phyloP scores from a whole-genome alignment of 2,113 vertebrate species.

The Accipiter virgatus region DNA sequence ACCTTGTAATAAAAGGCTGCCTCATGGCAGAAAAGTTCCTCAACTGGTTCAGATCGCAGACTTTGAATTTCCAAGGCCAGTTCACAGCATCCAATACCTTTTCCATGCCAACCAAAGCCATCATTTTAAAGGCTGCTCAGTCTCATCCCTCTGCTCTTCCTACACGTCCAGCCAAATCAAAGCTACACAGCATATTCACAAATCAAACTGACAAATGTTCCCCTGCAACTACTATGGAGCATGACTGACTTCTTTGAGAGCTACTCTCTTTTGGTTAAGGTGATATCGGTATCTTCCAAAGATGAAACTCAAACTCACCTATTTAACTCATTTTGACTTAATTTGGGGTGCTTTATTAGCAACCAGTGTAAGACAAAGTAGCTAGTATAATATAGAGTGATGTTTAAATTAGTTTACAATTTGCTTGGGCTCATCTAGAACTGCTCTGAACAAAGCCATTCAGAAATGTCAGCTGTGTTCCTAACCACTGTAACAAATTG shows the following conservation, averaged over 20 bases:
- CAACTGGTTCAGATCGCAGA: background rate
- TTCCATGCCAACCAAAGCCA: background rate
- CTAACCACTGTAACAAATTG: conserved; percentile 99
- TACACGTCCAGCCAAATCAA: background rate
- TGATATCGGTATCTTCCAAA: conserved; percentile 29
- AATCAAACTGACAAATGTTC: background rate
- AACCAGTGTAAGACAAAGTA: conserved; percentile 89
- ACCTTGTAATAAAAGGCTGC: background rate
- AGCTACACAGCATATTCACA: background rate
- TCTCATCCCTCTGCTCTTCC: background rate
- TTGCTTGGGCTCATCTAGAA: conserved; percentile 96
- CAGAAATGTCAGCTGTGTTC: conserved; percentile 90
- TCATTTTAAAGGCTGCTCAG: background rate
- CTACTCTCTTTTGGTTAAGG: conserved; percentile 37
- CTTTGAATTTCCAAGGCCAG: background rate
- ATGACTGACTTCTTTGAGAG: conserved; percentile 8
- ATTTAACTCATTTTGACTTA: conserved; percentile 80
- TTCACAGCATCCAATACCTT: background rate
- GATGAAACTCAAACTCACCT: conserved; percentile 70
- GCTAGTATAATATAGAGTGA: conserved; percentile 97
- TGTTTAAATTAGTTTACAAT: conserved; percentile 99
- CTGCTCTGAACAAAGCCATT: conserved; percentile 91
- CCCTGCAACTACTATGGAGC: background rate
- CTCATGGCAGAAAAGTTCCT: background rate
- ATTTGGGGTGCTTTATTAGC: conserved; percentile 90